These are phyloP conservation scores for Actinia equina DNA, from an alignment of 64 coral and sea anemone genomes.

Conservation along the genomic window DNA sequence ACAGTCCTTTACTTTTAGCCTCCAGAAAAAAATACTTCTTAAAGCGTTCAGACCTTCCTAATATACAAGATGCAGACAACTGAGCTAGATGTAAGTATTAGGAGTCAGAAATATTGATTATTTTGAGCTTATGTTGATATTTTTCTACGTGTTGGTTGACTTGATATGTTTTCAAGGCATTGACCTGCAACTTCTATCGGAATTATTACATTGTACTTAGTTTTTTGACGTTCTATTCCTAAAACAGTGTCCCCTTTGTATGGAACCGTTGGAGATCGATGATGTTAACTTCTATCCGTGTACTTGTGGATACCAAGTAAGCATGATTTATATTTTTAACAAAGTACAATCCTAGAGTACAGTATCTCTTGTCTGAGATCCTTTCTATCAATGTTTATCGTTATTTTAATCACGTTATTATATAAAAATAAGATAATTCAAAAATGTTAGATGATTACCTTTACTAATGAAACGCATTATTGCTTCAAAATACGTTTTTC, in stretches of 20 bases:
- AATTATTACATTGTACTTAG: background rate
- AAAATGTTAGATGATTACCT: background rate
- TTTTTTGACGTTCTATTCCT: background rate
- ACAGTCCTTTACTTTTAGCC: background rate
- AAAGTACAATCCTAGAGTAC: background rate
- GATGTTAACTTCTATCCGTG: conserved; percentile 99
- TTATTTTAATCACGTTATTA: background rate
- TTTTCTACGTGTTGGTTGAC: conserved; percentile 6
- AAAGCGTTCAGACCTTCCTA: background rate
- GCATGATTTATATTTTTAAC: background rate
- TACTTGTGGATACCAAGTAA: conserved; percentile 98
- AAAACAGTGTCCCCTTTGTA: conserved; percentile 91
- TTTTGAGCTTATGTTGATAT: background rate
- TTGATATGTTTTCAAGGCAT: background rate
- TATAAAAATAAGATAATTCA: background rate
- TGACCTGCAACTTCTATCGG: background rate
- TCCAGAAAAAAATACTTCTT: background rate
- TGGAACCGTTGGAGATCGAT: conserved; percentile 99
- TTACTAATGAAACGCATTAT: background rate
- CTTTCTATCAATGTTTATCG: background rate
- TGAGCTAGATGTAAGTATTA: conserved; percentile 56
- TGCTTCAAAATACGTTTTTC: background rate
- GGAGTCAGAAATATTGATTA: background rate
- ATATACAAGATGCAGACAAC: conserved; percentile 56
- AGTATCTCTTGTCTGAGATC: background rate